Percentiles rank a stretch among this genome's conserved stretches.
Evolutionary conservation across 2,888 invertebrate species (phyloP).

Genomic region (Idaea biselata): DNA sequence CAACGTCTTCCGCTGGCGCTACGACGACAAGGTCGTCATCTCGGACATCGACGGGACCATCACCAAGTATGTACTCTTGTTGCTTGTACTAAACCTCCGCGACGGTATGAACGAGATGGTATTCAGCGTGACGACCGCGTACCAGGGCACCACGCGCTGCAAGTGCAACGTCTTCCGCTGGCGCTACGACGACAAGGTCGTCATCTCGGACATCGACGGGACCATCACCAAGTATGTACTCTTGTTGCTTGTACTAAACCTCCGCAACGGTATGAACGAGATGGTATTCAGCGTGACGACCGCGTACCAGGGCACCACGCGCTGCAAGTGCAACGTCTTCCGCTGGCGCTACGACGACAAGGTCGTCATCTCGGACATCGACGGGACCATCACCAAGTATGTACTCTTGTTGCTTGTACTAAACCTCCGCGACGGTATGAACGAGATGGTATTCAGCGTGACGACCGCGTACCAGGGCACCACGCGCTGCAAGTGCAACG

Average conservation of each 20-base stretch:
- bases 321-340: conserved; percentile 98
- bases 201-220: conserved; percentile 99
- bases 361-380: conserved; percentile 99
- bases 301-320: conserved; percentile 98
- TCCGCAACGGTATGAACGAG: conserved; percentile 96
- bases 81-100: no score
- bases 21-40: conserved; percentile 98
- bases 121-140: conserved; percentile 99
- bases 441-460: conserved; percentile 98
- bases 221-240: conserved; percentile 94
- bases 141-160: conserved; percentile 98
- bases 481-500: conserved; percentile 95
- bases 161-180: conserved; percentile 98
- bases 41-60: conserved; percentile 99
- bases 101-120: conserved; percentile 95
- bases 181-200: conserved; percentile 97
- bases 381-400: conserved; percentile 99
- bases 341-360: conserved; percentile 98
- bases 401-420: conserved; percentile 22
- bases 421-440: conserved; percentile 90
- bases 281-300: conserved; percentile 99
- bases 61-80: conserved; percentile 84
- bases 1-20: conserved; percentile 97
- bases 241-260: conserved; percentile 79
- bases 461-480: conserved; percentile 99